Percentiles rank a stretch among this genome's conserved stretches.
phyloP scores from a whole-genome alignment of 2,888 invertebrate species.

The Smittia sp. region DNA sequence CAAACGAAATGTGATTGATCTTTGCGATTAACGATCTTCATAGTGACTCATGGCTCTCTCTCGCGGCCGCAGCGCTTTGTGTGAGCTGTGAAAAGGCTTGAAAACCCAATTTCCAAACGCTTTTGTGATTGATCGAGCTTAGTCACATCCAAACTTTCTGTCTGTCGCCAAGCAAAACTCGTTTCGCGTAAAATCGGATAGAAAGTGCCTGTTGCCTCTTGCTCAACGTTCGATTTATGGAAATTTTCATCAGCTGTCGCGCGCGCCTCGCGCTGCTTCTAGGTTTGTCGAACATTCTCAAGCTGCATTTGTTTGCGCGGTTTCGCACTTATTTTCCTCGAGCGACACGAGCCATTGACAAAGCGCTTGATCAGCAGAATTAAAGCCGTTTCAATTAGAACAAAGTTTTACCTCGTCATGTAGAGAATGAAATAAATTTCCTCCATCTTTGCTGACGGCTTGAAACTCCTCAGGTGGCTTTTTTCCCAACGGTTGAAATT shows the following conservation, averaged over 20 bases:
- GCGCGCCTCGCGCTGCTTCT: background rate
- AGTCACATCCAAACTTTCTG: background rate
- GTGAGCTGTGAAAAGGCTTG: no score
- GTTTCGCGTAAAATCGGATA: background rate
- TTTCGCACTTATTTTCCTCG: background rate
- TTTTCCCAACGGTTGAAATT: background rate
- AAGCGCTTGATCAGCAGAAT: background rate
- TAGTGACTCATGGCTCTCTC: no score
- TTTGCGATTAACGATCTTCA: no score
- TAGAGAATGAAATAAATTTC: constrained; percentile 40
- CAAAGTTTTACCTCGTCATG: constrained; percentile 33
- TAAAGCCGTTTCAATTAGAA: background rate
- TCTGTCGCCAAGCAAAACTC: background rate
- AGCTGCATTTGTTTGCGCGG: background rate
- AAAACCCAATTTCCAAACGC: background rate
- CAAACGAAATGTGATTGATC: no score
- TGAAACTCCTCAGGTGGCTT: background rate
- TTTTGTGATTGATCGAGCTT: background rate
- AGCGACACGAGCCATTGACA: constrained; percentile 3
- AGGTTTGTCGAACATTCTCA: background rate
- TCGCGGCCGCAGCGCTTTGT: no score
- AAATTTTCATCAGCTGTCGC: background rate
- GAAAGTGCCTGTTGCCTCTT: no score
- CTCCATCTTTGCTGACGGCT: constrained; percentile 32
- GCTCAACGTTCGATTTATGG: background rate